These are phyloP conservation scores for Manis pentadactyla DNA, from an alignment of 2,797 vertebrate species.

Conservation along the genomic window DNA sequence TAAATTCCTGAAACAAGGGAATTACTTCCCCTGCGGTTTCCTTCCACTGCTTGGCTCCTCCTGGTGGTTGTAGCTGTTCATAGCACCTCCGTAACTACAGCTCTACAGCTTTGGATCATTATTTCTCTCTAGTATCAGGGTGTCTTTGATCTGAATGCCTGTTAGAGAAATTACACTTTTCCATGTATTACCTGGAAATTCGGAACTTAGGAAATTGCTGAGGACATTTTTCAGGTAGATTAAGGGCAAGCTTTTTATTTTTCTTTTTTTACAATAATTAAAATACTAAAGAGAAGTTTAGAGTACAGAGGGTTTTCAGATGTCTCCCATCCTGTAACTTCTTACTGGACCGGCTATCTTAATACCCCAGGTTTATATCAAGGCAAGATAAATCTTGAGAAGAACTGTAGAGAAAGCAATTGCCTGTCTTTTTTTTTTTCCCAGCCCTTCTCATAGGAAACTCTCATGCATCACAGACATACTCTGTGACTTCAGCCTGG, in stretches of 20 bases:
- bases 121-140: not conserved
- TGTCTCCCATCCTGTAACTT: not conserved
- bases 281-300: constrained; percentile 16
- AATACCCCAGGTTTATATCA: not conserved
- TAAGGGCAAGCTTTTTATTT: not conserved
- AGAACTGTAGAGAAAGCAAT: not conserved
- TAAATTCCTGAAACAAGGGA: not conserved
- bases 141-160: constrained; percentile 76
- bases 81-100: not conserved
- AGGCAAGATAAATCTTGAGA: not conserved
- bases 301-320: not conserved
- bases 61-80: constrained; percentile 69
- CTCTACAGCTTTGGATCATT: not conserved
- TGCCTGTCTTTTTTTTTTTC: not conserved
- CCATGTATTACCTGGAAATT: constrained; percentile 58
- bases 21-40: not conserved
- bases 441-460: not conserved
- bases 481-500: not conserved
- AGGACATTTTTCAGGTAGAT: not conserved
- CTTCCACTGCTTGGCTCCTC: constrained; percentile 66
- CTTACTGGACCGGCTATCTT: not conserved
- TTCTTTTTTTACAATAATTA: not conserved
- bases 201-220: not conserved
- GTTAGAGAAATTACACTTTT: constrained; percentile 55
- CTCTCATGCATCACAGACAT: not conserved